Conservation (phyloP, 30 jellyfish, hydroid and myxozoan genomes). For the Pelagia noctiluca region DNA sequence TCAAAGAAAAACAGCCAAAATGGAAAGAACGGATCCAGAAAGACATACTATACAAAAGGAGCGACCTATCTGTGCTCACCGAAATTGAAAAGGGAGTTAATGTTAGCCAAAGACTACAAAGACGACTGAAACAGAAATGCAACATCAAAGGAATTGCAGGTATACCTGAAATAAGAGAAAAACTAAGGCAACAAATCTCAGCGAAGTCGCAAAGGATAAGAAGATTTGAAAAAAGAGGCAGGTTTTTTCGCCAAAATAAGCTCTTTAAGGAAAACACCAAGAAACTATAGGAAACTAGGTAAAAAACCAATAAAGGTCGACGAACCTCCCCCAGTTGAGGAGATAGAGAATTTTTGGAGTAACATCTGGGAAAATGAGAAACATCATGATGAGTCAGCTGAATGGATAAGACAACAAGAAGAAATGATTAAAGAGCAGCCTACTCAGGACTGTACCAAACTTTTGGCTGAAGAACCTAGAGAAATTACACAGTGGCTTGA, state of each 20-base stretch:
- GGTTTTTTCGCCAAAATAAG: constrained; percentile 38
- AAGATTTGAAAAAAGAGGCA: constrained; percentile 21
- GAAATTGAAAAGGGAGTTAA: constrained; percentile 15
- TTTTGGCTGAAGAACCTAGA: constrained; percentile 33
- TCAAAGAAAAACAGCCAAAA: constrained; percentile 17
- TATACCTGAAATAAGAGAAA: constrained; percentile 16
- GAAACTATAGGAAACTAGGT: constrained; percentile 31
- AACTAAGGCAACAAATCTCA: constrained; percentile 32
- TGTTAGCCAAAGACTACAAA: constrained; percentile 1
- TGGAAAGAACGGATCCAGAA: constrained; percentile 28
- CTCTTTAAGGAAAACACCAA: constrained; percentile 27
- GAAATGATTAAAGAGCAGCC: constrained; percentile 1
- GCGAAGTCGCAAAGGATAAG: constrained; percentile 42
- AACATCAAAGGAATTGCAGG: neutral
- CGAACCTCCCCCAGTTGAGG: constrained; percentile 6
- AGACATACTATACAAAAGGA: constrained; percentile 30
- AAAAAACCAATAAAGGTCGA: constrained; percentile 1
- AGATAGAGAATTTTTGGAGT: constrained; percentile 34
- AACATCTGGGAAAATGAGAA: constrained; percentile 34
- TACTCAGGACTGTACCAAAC: constrained; percentile 34
- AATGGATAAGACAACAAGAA: constrained; percentile 1
- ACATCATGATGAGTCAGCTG: constrained; percentile 11
- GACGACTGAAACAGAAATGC: neutral
- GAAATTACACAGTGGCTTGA: neutral
- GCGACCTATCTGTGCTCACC: neutral